Evolutionary conservation across 35 echinoderm and acorn worm genomes (phyloP).

Genomic region (Chiridota heheva): DNA sequence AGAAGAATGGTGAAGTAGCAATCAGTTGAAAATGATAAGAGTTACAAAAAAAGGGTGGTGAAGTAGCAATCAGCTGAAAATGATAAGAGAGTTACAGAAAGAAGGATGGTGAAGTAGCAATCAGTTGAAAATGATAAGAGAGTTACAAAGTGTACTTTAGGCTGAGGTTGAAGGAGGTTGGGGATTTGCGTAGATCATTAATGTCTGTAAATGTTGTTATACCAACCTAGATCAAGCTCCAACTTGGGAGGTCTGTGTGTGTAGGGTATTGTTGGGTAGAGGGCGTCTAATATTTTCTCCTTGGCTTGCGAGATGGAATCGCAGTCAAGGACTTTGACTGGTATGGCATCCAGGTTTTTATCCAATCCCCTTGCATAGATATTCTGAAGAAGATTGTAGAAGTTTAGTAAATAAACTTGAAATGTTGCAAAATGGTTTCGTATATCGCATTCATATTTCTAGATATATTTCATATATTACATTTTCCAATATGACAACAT

Average conservation of each 20-base stretch:
- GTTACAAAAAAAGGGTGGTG: too few relatives aligned
- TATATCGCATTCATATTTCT: too few relatives aligned
- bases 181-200: too few relatives aligned
- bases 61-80: too few relatives aligned
- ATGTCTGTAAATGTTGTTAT: neutral
- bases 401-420: neutral
- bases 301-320: constrained; percentile 92
- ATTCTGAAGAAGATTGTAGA: constrained; percentile 30
- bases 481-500: too few relatives aligned
- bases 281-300: constrained; percentile 90
- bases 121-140: too few relatives aligned
- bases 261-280: constrained; percentile 90
- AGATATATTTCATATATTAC: too few relatives aligned
- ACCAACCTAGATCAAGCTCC: constrained; percentile 84
- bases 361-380: constrained; percentile 85
- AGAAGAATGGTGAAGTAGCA: neutral
- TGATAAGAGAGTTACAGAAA: neutral
- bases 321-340: constrained; percentile 85
- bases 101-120: neutral
- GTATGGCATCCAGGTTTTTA: constrained; percentile 58
- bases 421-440: too few relatives aligned
- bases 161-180: too few relatives aligned
- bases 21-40: neutral
- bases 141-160: too few relatives aligned
- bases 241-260: constrained; percentile 77